A percentile compares a stretch with the other conserved stretches of the same genome.
phyloP scores from a whole-genome alignment of 2,113 vertebrate species.

The Nanorana parkeri region DNA sequence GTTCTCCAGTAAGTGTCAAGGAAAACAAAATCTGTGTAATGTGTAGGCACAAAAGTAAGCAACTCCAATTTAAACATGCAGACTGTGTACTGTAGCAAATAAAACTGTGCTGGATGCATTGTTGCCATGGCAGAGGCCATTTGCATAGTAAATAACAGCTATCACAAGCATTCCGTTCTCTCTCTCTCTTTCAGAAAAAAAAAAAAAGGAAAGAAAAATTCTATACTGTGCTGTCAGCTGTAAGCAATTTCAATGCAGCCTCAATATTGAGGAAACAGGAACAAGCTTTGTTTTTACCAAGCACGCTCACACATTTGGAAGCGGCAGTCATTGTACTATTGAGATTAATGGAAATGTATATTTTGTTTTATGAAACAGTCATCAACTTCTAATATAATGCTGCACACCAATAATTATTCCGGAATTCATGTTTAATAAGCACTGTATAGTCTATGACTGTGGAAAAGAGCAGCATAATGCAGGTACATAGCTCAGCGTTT shows the following conservation, averaged over 20 bases:
- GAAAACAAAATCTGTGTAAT: conserved; percentile 82
- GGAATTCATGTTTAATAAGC: neutral
- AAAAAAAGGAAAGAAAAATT: conserved; percentile 61
- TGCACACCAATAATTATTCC: neutral
- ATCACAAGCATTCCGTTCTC: conserved; percentile 76
- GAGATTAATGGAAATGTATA: neutral
- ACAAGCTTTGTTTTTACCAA: conserved; percentile 65
- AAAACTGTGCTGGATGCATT: conserved; percentile 71
- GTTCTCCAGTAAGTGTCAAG: conserved; percentile 77
- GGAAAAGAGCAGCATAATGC: too few relatives aligned
- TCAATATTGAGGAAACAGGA: conserved; percentile 69
- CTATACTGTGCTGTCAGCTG: conserved; percentile 73
- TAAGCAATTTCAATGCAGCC: conserved; percentile 66
- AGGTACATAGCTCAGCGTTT: too few relatives aligned
- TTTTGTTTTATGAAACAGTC: neutral
- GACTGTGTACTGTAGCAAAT: conserved; percentile 66
- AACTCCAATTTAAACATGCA: conserved; percentile 74
- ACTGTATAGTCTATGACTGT: too few relatives aligned
- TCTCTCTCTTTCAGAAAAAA: too few relatives aligned
- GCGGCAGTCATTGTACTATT: neutral
- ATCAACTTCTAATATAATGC: neutral
- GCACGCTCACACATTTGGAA: conserved; percentile 48
- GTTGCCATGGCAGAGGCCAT: conserved; percentile 75
- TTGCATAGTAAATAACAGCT: conserved; percentile 81
- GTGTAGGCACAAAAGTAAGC: conserved; percentile 70